Percentiles rank a stretch among this genome's conserved stretches.
phyloP scores from a whole-genome alignment of 2,888 invertebrate species.

The Agyllia agylla region DNA sequence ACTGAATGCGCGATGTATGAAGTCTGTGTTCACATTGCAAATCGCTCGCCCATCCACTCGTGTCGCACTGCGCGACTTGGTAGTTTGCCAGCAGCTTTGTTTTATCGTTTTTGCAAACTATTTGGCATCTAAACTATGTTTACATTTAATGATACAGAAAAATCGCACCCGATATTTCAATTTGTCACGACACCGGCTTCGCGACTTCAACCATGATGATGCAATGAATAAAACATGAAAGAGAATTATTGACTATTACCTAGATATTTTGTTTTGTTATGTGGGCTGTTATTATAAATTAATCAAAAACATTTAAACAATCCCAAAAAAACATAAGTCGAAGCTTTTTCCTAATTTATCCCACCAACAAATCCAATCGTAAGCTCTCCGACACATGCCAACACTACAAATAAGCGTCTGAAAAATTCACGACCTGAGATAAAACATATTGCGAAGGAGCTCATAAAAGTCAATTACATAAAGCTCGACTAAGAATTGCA shows the following conservation, averaged over 20 bases:
- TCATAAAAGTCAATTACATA: slow-evolving; percentile 33
- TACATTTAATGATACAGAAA: slow-evolving; percentile 88
- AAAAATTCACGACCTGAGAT: slow-evolving; percentile 20
- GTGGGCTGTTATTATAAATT: not conserved
- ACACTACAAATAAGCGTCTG: not conserved
- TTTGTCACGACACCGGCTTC: slow-evolving; percentile 82
- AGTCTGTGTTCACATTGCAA: slow-evolving; percentile 78
- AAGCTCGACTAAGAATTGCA: slow-evolving; percentile 34
- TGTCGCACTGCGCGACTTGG: slow-evolving; percentile 86
- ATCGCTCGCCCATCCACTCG: slow-evolving; percentile 85
- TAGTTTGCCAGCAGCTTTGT: slow-evolving; percentile 88
- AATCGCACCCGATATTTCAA: slow-evolving; percentile 85
- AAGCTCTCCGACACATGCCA: not conserved
- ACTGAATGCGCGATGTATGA: slow-evolving; percentile 71
- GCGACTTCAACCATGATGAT: slow-evolving; percentile 66
- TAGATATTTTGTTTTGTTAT: slow-evolving; percentile 17
- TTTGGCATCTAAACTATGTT: slow-evolving; percentile 89
- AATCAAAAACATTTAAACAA: not conserved
- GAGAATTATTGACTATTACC: slow-evolving; percentile 27
- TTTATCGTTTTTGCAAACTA: slow-evolving; percentile 87
- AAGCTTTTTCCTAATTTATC: slow-evolving; percentile 9
- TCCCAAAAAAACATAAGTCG: not conserved
- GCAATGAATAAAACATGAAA: slow-evolving; percentile 76
- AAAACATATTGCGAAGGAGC: slow-evolving; percentile 27
- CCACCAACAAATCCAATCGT: not conserved